phyloP scores from a whole-genome alignment of 2,797 vertebrate species.

The Eptatretus atami region DNA sequence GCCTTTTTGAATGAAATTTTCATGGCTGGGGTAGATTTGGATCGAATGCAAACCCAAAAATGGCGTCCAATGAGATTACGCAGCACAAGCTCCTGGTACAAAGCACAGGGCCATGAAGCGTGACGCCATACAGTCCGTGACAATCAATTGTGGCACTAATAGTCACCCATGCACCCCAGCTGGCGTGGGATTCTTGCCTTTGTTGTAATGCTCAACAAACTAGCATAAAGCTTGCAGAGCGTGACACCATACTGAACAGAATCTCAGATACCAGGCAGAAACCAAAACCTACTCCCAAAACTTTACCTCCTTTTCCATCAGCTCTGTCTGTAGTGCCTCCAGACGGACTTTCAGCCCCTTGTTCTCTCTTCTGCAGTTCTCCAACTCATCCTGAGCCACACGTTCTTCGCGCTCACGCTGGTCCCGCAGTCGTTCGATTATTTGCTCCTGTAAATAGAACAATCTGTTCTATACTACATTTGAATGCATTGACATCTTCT shows the following conservation, averaged over 20 bases:
- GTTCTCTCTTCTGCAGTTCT: constrained; percentile 87
- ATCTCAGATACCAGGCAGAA: not conserved
- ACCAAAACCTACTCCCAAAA: constrained; percentile 5
- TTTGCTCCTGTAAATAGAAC: constrained; percentile 41
- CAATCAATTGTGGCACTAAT: too few species aligned
- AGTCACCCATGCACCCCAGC: too few species aligned
- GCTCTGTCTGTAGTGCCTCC: constrained; percentile 63
- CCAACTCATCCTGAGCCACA: constrained; percentile 69
- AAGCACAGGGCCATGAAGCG: too few species aligned
- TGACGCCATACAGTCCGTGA: too few species aligned
- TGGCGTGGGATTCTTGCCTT: too few species aligned
- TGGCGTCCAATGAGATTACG: too few species aligned
- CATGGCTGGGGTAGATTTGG: too few species aligned
- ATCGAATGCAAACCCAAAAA: too few species aligned
- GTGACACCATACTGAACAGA: not conserved
- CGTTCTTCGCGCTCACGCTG: constrained; percentile 79
- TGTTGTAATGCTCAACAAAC: not conserved
- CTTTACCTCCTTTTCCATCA: constrained; percentile 89
- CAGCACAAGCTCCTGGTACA: too few species aligned
- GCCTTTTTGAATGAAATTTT: too few species aligned
- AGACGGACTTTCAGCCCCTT: constrained; percentile 93
- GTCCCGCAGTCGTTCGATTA: constrained; percentile 91
- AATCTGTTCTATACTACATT: not conserved
- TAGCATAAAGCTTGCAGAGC: constrained; percentile 10
- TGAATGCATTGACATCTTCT: too few species aligned